Evolutionary conservation across 2,797 vertebrate genomes (phyloP).

Genomic region (Parotocinclus haroldoi): DNA sequence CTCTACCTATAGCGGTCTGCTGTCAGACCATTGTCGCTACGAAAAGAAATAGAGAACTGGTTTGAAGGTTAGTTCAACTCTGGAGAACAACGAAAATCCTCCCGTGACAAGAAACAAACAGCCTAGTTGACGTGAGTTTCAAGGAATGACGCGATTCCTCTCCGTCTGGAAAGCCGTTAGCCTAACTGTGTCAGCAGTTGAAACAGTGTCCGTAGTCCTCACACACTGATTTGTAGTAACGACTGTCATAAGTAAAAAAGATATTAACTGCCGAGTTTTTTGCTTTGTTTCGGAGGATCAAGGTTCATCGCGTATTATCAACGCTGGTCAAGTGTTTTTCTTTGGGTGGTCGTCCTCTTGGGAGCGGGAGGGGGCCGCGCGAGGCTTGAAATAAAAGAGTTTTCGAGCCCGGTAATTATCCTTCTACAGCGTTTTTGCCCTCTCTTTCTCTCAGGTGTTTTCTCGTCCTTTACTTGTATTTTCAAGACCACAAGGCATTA

Average conservation of each 20-base stretch:
- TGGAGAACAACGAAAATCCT: neutral
- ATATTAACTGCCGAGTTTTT: conserved; percentile 45
- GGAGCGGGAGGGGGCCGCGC: conserved; percentile 50
- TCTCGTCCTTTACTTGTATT: conserved; percentile 38
- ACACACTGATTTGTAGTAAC: conserved; percentile 50
- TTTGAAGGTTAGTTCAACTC: neutral
- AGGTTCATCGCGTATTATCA: conserved; percentile 68
- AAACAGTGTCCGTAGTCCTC: conserved; percentile 51
- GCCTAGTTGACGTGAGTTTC: conserved; percentile 47
- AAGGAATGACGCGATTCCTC: conserved; percentile 48
- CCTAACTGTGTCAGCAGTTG: conserved; percentile 57
- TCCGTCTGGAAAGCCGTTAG: conserved; percentile 57
- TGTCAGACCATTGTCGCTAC: conserved; percentile 64
- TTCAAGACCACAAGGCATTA: conserved; percentile 52
- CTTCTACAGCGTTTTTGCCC: conserved; percentile 28
- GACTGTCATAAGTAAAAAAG: conserved; percentile 50
- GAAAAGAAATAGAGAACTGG: conserved; percentile 44
- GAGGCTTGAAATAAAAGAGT: conserved; percentile 57
- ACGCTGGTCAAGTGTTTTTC: conserved; percentile 69
- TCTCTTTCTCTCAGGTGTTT: conserved; percentile 31
- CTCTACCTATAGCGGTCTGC: conserved; percentile 60
- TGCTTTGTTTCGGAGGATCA: conserved; percentile 56
- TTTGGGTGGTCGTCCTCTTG: conserved; percentile 65
- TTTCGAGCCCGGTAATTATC: conserved; percentile 64
- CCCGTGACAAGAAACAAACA: neutral